These are phyloP conservation scores for Trichomycterus rosablanca DNA, from an alignment of 2,113 vertebrate genomes.

Conservation along the genomic window DNA sequence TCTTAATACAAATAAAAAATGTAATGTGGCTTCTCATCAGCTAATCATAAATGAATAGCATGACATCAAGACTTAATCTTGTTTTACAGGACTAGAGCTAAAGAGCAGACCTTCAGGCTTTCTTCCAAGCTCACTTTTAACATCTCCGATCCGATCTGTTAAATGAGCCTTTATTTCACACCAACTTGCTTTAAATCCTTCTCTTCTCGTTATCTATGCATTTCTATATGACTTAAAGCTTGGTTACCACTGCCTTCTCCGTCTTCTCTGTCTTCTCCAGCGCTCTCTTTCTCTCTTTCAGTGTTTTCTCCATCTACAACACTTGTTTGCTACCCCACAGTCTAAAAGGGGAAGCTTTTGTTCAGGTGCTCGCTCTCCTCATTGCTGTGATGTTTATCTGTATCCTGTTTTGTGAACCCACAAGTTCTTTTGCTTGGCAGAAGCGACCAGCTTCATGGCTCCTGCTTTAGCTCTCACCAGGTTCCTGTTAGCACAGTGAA, in stretches of 20 bases:
- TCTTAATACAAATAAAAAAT: too few relatives aligned
- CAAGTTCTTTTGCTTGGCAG: not conserved
- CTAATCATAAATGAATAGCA: too few relatives aligned
- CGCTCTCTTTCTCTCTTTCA: not conserved
- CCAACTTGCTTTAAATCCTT: too few relatives aligned
- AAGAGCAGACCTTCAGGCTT: too few relatives aligned
- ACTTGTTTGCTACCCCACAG: slow-evolving; percentile 25
- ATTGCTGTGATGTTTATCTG: slow-evolving; percentile 41
- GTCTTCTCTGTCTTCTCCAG: slow-evolving; percentile 30
- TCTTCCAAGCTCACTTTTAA: too few relatives aligned
- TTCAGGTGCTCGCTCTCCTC: slow-evolving; percentile 56
- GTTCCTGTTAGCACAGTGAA: slow-evolving; percentile 27
- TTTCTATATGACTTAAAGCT: slow-evolving; percentile 2
- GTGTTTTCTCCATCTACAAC: slow-evolving; percentile 15
- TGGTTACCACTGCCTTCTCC: slow-evolving; percentile 1
- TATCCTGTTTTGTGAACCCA: slow-evolving; percentile 8
- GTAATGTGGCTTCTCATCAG: too few relatives aligned
- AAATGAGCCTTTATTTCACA: too few relatives aligned
- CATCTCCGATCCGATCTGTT: too few relatives aligned
- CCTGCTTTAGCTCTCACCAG: slow-evolving; percentile 25
- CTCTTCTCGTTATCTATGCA: not conserved
- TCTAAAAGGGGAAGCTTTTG: slow-evolving; percentile 50
- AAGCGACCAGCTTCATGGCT: slow-evolving; percentile 1
- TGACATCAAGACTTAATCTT: too few relatives aligned
- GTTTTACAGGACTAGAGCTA: too few relatives aligned